These are phyloP conservation scores for Nomada flava DNA, from an alignment of 2,888 invertebrate genomes.

Conservation along the genomic window DNA sequence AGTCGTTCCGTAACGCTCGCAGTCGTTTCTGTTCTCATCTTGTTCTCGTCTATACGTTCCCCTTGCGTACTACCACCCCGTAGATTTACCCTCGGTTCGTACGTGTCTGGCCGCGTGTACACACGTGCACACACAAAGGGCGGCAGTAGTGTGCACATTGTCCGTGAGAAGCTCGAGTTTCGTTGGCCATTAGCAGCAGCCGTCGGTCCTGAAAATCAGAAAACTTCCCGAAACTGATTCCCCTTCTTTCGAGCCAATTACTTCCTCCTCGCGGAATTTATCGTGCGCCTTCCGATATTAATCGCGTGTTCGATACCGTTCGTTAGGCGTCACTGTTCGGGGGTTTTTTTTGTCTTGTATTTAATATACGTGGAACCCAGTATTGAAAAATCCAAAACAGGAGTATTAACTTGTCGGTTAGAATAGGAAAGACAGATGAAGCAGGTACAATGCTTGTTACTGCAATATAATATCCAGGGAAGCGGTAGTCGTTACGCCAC, in stretches of 20 bases:
- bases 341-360: neutral
- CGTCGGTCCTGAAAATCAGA: slow-evolving; percentile 73
- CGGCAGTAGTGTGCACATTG: neutral
- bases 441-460: neutral
- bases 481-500: neutral
- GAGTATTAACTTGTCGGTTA: neutral
- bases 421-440: neutral
- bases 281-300: slow-evolving; percentile 50
- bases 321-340: neutral
- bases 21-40: slow-evolving; percentile 61
- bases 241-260: slow-evolving; percentile 28
- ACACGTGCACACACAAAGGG: neutral
- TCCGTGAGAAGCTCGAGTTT: slow-evolving; percentile 54
- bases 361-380: neutral
- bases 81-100: neutral
- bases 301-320: slow-evolving; percentile 32
- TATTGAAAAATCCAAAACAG: neutral
- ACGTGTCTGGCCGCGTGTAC: slow-evolving; percentile 24
- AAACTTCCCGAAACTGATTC: slow-evolving; percentile 74
- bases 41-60: slow-evolving; percentile 43
- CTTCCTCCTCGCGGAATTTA: slow-evolving; percentile 47
- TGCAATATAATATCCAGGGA: neutral
- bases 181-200: slow-evolving; percentile 73
- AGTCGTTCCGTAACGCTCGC: slow-evolving; percentile 55
- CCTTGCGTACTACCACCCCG: neutral